Conservation (phyloP, 2,797 vertebrate species). For the Manis javanica region DNA sequence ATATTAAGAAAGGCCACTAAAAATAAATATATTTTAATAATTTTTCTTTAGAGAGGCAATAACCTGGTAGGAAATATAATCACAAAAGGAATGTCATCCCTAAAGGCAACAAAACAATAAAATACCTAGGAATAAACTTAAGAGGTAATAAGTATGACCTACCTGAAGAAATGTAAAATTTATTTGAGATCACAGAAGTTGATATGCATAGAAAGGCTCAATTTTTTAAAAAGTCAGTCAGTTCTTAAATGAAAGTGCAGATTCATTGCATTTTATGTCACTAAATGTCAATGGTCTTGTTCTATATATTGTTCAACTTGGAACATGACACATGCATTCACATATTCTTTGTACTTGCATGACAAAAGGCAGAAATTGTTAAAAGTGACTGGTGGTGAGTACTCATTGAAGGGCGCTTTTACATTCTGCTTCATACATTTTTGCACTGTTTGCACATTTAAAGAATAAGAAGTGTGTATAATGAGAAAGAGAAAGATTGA, state of each 20-base stretch:
- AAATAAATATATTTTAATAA: slow-evolving; percentile 12
- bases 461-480: background rate
- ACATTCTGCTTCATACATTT: slow-evolving; percentile 10
- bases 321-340: background rate
- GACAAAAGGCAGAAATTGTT: background rate
- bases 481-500: background rate
- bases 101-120: slow-evolving; percentile 20
- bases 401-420: background rate
- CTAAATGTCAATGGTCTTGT: background rate
- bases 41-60: background rate
- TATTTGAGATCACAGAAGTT: background rate
- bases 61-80: background rate
- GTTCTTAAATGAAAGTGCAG: slow-evolving; percentile 38
- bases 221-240: background rate
- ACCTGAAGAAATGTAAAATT: background rate
- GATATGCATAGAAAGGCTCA: background rate
- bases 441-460: background rate
- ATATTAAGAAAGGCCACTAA: slow-evolving; percentile 28
- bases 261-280: background rate
- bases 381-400: background rate
- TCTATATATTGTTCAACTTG: background rate
- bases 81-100: background rate
- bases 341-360: background rate
- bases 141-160: background rate
- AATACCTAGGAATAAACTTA: slow-evolving; percentile 11